Evolutionary conservation across 2,888 invertebrate genomes (phyloP).

Genomic region (Pantelozetes paolii): DNA sequence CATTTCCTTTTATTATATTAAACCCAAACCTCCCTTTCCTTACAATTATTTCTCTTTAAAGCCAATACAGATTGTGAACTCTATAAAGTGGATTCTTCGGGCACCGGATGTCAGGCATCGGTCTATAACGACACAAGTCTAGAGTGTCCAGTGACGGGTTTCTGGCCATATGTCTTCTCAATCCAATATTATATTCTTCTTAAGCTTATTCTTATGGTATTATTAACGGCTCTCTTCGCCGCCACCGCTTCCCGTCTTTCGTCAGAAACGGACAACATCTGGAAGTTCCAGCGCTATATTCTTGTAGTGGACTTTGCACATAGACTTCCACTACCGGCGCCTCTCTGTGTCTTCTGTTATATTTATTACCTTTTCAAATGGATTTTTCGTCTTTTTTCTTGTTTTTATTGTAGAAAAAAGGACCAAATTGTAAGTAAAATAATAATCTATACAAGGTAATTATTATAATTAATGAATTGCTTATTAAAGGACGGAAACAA

Average conservation of each 20-base stretch:
- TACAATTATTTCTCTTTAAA: no score
- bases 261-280: conserved; percentile 51
- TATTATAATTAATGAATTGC: neutral
- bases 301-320: conserved; percentile 52
- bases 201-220: conserved; percentile 52
- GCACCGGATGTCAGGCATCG: neutral
- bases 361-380: conserved; percentile 43
- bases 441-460: neutral
- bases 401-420: conserved; percentile 34
- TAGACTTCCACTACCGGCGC: conserved; percentile 52
- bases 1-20: no score
- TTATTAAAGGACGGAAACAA: neutral
- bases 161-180: conserved; percentile 48
- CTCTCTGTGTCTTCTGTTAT: conserved; percentile 50
- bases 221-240: conserved; percentile 52
- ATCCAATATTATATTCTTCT: conserved; percentile 50
- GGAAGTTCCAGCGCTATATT: conserved; percentile 52
- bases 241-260: conserved; percentile 47
- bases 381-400: conserved; percentile 29
- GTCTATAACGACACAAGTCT: conserved; percentile 16
- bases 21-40: no score
- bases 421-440: conserved; percentile 21
- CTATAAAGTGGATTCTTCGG: neutral
- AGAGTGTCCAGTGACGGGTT: conserved; percentile 47
- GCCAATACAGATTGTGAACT: no score